Base-by-base conservation (phyloP, 2,888 invertebrate genomes). In the Stomorhina lunata region DNA sequence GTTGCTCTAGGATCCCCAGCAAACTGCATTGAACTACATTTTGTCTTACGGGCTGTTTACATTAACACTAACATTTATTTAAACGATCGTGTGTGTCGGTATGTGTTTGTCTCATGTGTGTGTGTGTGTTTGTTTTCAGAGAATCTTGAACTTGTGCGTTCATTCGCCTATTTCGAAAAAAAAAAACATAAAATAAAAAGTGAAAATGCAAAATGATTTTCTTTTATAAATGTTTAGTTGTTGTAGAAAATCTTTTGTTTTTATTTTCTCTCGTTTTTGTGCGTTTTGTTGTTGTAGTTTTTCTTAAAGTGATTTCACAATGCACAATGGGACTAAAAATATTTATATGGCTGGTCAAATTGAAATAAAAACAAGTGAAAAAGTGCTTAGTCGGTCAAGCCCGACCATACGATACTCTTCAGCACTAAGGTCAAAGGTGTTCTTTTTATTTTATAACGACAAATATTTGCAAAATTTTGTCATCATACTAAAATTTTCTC, bases 11-110 rank as follows among this genome's bases (percentile, higher is more conserved):
- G 89, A 89, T 88, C 89, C 89, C 89, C 89, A 89, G 89, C 89
- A 88, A 88, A 89, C 88, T 88, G 87, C 87, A 86, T 86, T 88
- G 88, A 87, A 88, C 87, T 88, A 88, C 86, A 87, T 89, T 88
- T 83, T 83, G 68, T 77, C 34, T 83, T 72, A 32, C 37, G 12
- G 73, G 72, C 22, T 71, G 40, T 80, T 73, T 68, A 65, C 50
- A 55, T 65, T 76, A 66, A 76, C 40, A 55, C 50, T 57, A n/a
- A 63, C 34, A 37, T 4, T n/a, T n/a, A n/a, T n/a, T n/a, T n/a
- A n/a, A n/a, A n/a, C n/a, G n/a, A n/a, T n/a, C n/a, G n/a, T 59
- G 12, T 50, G 17, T 61, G 61, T 29, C 20, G 7, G 40, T 63
- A 9, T 12, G 37, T 63, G 37, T 37, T 69, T 45, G 22, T 32